Percentiles rank a stretch among this genome's conserved stretches.
Conservation (phyloP, 2,113 vertebrate species). For the Petrocephalus microphthalmus region DNA sequence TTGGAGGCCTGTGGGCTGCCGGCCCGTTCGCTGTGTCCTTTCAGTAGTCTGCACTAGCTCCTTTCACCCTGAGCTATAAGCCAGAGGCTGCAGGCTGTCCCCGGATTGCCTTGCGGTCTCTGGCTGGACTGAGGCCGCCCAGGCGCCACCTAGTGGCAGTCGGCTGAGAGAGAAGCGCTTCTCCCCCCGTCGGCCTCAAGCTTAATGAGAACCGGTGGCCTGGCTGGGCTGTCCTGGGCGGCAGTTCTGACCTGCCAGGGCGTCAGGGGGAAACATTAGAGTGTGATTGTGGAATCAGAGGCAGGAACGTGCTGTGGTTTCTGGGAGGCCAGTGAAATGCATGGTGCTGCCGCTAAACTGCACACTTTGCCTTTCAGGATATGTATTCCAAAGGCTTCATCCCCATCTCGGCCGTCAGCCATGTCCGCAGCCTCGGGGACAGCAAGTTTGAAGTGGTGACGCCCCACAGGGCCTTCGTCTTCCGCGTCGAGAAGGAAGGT, state of each 20-base stretch:
- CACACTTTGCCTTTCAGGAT: conserved; percentile 65
- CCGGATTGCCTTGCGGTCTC: background rate
- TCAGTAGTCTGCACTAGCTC: background rate
- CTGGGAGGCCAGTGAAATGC: background rate
- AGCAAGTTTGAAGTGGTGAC: conserved; percentile 92
- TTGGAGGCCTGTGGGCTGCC: background rate
- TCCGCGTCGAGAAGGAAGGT: conserved; percentile 91
- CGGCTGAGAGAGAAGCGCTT: background rate
- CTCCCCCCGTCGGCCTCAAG: background rate
- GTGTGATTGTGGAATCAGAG: background rate
- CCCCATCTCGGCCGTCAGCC: conserved; percentile 70
- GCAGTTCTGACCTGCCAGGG: background rate
- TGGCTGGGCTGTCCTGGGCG: background rate
- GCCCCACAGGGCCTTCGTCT: conserved; percentile 80
- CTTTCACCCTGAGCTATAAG: background rate
- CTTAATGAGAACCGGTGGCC: background rate
- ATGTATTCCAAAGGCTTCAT: conserved; percentile 95
- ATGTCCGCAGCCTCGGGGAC: conserved; percentile 74
- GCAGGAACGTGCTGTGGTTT: background rate
- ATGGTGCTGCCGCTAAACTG: background rate
- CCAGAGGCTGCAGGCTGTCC: background rate
- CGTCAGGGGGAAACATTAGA: background rate
- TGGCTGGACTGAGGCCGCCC: background rate
- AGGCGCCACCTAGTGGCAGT: background rate
- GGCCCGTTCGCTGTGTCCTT: background rate